Base-by-base conservation (phyloP, 2,888 invertebrate genomes). In the Hedychridium roseum region DNA sequence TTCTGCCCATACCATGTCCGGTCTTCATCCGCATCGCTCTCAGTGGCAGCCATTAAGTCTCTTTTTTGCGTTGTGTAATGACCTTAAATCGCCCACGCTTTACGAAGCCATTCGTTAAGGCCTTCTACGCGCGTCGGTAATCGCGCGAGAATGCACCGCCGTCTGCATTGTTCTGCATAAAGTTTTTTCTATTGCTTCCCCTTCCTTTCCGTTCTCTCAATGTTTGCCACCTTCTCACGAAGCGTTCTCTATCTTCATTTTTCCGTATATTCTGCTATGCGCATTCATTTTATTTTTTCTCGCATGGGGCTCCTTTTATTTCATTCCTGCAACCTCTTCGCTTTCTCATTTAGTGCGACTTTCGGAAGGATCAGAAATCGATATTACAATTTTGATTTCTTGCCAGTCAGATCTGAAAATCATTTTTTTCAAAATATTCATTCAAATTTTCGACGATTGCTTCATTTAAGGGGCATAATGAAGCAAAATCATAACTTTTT, bases 81-180 rank as follows among this genome's bases (percentile, higher is more conserved):
- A 67, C 68, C 67, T 66, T 60, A 64, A 68, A 68, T 65, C 66
- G 56, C 44, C 60, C 66, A 64, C 63, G 60, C 56, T 70, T 70
- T 69, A 64, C 69, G 68, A 63, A 66, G 65, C 64, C 69, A 66
- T 70, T 69, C 69, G 69, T 70, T 70, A 66, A 56, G 54, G 55
- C 43, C 48, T 43, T n/a, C 30, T 49, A 51, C 44, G 52, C 54
- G 63, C 63, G 60, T 56, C 47, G 51, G 57, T 64, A 67, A 64
- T 64, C 64, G 61, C 64, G 64, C 68, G 64, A 68, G 68, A 68
- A 68, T 66, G 59, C 62, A 51, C 60, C 62, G 63, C 55, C 63
- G 55, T 53, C 57, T 62, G 63, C 65, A 70, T 68, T 68, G 66
- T 70, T 69, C 60, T 59, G 60, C 52, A 52, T 43, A 37, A 54